These are phyloP conservation scores for Acrocephalus arundinaceus DNA, from an alignment of 2,113 vertebrate genomes.

Conservation along the genomic window DNA sequence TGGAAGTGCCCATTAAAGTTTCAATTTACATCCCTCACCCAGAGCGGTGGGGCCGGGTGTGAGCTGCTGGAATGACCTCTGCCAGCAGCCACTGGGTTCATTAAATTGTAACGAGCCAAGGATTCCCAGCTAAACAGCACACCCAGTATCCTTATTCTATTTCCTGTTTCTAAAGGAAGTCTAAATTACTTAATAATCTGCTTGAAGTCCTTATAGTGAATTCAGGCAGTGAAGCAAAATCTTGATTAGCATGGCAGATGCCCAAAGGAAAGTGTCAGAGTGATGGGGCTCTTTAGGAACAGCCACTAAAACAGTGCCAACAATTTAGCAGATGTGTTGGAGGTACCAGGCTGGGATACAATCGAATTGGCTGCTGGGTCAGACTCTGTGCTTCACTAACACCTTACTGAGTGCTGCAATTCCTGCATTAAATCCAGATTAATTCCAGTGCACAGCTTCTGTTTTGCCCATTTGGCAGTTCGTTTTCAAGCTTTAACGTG, in stretches of 20 bases:
- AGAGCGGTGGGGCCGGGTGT: neutral
- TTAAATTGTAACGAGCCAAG: conserved; percentile 5
- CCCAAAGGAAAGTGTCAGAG: neutral
- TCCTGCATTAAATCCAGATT: neutral
- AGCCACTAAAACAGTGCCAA: neutral
- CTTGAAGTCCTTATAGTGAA: neutral
- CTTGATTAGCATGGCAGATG: neutral
- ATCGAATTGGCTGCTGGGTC: neutral
- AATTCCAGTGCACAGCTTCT: neutral
- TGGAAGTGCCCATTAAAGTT: neutral
- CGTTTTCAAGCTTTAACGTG: neutral
- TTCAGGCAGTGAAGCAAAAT: neutral
- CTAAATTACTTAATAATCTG: conserved; percentile 3
- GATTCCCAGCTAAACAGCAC: neutral
- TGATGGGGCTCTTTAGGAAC: neutral
- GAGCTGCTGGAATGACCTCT: conserved; percentile 25
- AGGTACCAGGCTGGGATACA: neutral
- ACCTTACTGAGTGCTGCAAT: neutral
- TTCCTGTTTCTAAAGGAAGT: neutral
- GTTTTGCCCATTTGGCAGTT: neutral
- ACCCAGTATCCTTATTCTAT: neutral
- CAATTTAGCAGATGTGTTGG: neutral
- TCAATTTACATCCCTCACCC: neutral
- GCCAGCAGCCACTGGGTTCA: neutral
- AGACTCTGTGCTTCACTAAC: accelerated